Evolutionary conservation across 2,113 vertebrate genomes (phyloP), one percentile per base, ranked within the genome.

Genomic region (Brachionichthys hirsutus): DNA sequence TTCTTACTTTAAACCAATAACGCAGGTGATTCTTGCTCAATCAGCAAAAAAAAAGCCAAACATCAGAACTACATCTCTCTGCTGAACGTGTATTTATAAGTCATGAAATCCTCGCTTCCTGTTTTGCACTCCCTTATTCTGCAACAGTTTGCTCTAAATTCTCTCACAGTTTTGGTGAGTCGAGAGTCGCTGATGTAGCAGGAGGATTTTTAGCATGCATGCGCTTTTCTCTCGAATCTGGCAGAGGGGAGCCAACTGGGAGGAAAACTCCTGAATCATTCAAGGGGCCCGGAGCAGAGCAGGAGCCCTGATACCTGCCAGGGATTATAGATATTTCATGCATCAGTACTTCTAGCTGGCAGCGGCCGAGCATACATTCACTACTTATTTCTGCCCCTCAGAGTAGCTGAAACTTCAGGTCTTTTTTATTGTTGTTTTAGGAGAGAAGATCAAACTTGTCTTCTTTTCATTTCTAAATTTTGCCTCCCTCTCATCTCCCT

Each of bases 251-350:
- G 18, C 44, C 17, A n/a, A 9, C 6, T 3, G 64, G 60, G 73
- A 61, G 53, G 24, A 58, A 43, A 20, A 20, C 9, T 49, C 55
- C 62, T 73, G 63, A 80, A 84, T 84, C 1, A 77, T 83, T 80
- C 64, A 66, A 47, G 73, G 22, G 5, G 36, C 20, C 59, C 24
- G 8, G 24, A 3, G 24, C 57, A 13, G 62, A 18, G 66, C 41
- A 4, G 36, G 47, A 46, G 69, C 66, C 55, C 46, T 34, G 43
- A 16, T 52, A 34, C 34, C 72, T 53, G 44, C 52, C 71, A 49
- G 4, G 9, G 36, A 46, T 54, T 40, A 54, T 78, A 6, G 69
- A 81, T 78, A 57, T 80, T 82, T 81, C 53, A 84, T 84, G 75
- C 54, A 35, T 10, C 42, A 6, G 20, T 47, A 55, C 36, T 54